These are phyloP conservation scores for Nycticebus coucang DNA, from an alignment of 2,113 vertebrate genomes.

Conservation along the genomic window DNA sequence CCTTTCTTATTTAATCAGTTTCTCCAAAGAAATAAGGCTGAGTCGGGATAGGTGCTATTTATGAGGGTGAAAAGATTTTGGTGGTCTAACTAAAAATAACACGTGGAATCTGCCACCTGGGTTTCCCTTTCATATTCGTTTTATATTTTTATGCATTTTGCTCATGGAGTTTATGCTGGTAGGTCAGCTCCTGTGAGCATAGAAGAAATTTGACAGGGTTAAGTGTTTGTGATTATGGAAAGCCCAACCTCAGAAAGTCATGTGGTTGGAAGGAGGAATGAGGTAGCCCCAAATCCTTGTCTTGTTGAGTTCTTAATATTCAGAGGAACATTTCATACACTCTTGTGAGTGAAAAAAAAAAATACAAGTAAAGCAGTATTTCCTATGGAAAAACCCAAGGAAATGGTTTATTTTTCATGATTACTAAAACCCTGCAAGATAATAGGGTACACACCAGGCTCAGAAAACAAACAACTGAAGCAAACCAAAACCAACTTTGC, in stretches of 20 bases:
- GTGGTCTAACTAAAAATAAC: constrained; percentile 69
- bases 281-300: not conserved
- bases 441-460: not conserved
- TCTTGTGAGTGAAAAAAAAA: not conserved
- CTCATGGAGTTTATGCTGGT: constrained; percentile 42
- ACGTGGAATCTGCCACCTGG: constrained; percentile 49
- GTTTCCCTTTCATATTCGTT: constrained; percentile 60
- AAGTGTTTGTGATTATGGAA: not conserved
- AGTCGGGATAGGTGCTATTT: constrained; percentile 67
- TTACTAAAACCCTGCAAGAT: not conserved
- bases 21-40: constrained; percentile 64
- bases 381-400: not conserved
- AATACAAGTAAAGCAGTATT: not conserved
- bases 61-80: constrained; percentile 67
- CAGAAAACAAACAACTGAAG: constrained; percentile 37
- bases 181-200: constrained; percentile 6
- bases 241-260: no score
- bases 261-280: not conserved
- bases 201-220: not conserved
- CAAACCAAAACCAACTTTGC: constrained; percentile 29
- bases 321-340: not conserved
- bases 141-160: constrained; percentile 50
- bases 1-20: constrained; percentile 78
- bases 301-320: not conserved
- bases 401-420: constrained; percentile 5